Base-by-base conservation (phyloP, 1,140 invertebrate genomes). In the Drosophila persimilis region DNA sequence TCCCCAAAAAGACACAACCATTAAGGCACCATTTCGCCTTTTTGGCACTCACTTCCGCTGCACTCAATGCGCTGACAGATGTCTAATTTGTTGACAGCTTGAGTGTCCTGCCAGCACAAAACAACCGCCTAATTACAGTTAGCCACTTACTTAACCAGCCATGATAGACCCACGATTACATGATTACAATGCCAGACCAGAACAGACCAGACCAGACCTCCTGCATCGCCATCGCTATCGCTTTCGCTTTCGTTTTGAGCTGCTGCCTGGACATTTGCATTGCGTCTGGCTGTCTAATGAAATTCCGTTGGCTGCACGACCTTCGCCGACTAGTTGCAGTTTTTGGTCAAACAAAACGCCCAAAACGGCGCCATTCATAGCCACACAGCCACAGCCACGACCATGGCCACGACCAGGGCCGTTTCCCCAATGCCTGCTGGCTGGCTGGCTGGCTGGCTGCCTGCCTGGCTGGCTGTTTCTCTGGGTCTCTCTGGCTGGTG, bases 341-440 rank as follows among this genome's bases (percentile, higher is more conserved):
- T 85, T 85, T 85, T 78, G 81, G 77, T 47, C 81, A 86, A 80
- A 77, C 61, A 85, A 64, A 76, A 76, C 59, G 60, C 57, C 74
- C 79, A 73, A 80, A 85, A 80, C 57, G 57, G 45, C 63, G 24
- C 35, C 35, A 35, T 35, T 11, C 35, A 35, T 35, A 35, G 35
- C 35, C 35, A 39, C 45, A 58, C 46, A 41, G 43, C 51, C 20
- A 15, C 41, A 35, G 20, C 63, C 81, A 77, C 67, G 69, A 55
- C 55, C 58, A 50, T 45, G 65, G 44, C 47, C 50, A 53, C 55
- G 65, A 39, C 50, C 61, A 22, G 41, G 59, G 69, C 26, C 60
- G 35, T 39, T 39, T 13, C 11, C 35, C 35, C 35, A 39, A 39
- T 39, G 35, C 35, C 35, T 39, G 35, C 2, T 4, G 4, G 24